Conservation (phyloP, 2,888 invertebrate genomes). For the Ichneumoninae sp. region DNA sequence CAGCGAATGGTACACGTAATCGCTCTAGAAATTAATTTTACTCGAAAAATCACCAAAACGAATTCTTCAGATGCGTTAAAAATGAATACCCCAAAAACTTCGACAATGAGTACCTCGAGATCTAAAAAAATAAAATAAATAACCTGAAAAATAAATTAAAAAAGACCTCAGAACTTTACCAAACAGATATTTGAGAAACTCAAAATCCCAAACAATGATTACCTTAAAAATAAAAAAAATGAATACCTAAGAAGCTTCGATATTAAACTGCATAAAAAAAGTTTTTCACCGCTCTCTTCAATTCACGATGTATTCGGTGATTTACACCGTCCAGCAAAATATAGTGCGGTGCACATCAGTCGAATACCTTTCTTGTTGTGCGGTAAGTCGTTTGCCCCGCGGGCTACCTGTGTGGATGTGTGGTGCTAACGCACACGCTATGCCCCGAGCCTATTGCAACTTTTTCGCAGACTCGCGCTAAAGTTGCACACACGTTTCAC, state of each 20-base stretch:
- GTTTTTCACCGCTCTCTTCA: constrained; percentile 40
- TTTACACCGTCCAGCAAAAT: constrained; percentile 47
- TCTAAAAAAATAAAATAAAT: no score
- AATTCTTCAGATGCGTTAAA: no score
- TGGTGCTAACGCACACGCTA: not conserved
- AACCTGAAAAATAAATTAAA: no score
- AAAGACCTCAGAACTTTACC: no score
- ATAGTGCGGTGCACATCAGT: constrained; percentile 34
- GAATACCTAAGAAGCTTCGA: not conserved
- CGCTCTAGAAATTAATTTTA: no score
- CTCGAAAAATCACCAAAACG: no score
- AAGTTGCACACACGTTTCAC: constrained; percentile 27
- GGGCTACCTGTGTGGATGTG: not conserved
- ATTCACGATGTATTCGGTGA: constrained; percentile 49
- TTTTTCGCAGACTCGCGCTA: constrained; percentile 18
- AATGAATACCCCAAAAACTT: no score
- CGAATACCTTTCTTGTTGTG: constrained; percentile 36
- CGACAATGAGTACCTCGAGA: no score
- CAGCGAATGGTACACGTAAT: no score
- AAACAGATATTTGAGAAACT: no score
- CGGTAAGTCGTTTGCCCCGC: constrained; percentile 20
- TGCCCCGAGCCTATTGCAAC: constrained; percentile 4
- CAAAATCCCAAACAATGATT: no score
- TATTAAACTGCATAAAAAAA: not conserved
- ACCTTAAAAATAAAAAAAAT: not conserved